Evolutionary conservation across 2,797 vertebrate genomes (phyloP).

Genomic region (Catharus ustulatus): DNA sequence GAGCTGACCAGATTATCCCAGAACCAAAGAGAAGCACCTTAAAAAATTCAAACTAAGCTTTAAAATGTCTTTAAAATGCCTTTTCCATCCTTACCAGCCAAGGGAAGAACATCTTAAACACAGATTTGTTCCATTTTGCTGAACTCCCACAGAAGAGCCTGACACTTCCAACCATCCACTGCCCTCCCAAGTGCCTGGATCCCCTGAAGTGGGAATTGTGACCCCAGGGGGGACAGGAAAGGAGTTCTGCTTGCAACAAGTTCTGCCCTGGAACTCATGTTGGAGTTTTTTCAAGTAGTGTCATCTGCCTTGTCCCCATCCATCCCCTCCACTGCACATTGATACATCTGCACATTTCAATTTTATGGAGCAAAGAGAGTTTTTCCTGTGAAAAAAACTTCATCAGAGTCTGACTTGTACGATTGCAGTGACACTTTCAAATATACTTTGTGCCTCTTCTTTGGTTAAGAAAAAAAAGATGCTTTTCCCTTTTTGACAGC

Average conservation of each 20-base stretch:
- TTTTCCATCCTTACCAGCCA: neutral
- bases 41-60: neutral
- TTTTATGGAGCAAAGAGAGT: neutral
- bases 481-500: slow-evolving; percentile 21
- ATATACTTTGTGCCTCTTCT: slow-evolving; percentile 2
- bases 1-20: neutral
- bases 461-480: slow-evolving; percentile 21
- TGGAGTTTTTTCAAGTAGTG: neutral
- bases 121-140: neutral
- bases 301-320: neutral
- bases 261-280: neutral
- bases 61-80: neutral
- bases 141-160: neutral
- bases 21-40: neutral
- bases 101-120: neutral
- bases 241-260: neutral
- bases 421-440: neutral
- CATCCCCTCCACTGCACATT: neutral
- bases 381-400: neutral
- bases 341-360: neutral
- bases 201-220: fast-evolving
- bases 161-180: neutral
- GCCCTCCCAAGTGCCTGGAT: neutral
- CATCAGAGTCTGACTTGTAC: neutral
- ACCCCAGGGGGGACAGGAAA: neutral